Evolutionary conservation across 2,888 invertebrate genomes (phyloP).

Genomic region (Dinocampus coccinellae): DNA sequence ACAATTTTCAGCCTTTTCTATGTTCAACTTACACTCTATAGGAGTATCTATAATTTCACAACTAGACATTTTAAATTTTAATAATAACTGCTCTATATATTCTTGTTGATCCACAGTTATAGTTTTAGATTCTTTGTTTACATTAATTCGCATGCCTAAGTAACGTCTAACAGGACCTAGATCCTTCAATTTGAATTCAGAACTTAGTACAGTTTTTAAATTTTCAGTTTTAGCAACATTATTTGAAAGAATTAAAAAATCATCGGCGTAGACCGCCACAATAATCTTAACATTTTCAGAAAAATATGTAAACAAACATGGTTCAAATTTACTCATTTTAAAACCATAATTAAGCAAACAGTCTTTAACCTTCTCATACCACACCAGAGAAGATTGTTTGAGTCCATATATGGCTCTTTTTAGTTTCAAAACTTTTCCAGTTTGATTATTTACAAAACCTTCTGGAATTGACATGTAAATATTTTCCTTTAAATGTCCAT

Average conservation of each 20-base stretch:
- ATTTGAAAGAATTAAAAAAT: constrained; percentile 17
- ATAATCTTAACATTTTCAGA: constrained; percentile 24
- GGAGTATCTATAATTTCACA: constrained; percentile 1
- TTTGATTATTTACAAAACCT: constrained; percentile 13
- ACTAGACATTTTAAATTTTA: constrained; percentile 13
- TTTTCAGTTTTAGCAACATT: neutral
- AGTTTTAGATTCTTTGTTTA: neutral
- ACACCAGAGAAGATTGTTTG: constrained; percentile 35
- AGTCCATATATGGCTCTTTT: constrained; percentile 37
- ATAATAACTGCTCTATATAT: neutral
- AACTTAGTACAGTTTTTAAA: neutral
- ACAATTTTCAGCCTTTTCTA: neutral
- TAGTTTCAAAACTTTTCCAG: constrained; percentile 21
- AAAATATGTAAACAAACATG: constrained; percentile 29
- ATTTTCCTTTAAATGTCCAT: constrained; percentile 40
- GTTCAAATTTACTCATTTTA: constrained; percentile 23
- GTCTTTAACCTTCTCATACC: constrained; percentile 19
- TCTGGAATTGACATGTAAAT: constrained; percentile 40
- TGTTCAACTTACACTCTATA: neutral
- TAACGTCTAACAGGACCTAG: constrained; percentile 6
- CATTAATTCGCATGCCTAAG: constrained; percentile 6
- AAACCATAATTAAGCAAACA: constrained; percentile 17
- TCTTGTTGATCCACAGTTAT: neutral
- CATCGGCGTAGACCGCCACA: constrained; percentile 29
- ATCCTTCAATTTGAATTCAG: constrained; percentile 17